phyloP scores from a whole-genome alignment of 2,888 invertebrate genomes.

The Nephrotoma appendiculata region DNA sequence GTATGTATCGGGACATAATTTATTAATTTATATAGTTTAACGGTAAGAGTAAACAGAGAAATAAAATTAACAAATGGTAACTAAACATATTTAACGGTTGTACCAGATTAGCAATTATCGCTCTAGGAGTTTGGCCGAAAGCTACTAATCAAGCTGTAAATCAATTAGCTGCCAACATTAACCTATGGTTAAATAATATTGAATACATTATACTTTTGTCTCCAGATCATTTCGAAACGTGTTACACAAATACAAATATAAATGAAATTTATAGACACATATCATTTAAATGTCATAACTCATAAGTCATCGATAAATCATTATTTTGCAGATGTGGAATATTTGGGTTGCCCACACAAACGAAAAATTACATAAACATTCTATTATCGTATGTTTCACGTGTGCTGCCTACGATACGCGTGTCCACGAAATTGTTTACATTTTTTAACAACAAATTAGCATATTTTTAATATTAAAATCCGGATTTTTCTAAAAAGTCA shows the following conservation, averaged over 20 bases:
- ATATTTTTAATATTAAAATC: too few relatives aligned
- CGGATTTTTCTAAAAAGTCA: too few relatives aligned
- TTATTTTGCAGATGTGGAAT: neutral
- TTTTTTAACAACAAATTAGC: neutral
- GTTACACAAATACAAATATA: neutral
- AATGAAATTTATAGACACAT: neutral
- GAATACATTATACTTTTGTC: too few relatives aligned
- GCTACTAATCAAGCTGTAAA: too few relatives aligned
- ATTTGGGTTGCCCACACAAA: neutral
- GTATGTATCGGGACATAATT: neutral
- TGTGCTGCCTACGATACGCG: neutral
- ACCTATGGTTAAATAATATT: too few relatives aligned
- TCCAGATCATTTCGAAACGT: neutral
- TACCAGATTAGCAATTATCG: too few relatives aligned
- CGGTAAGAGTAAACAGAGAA: neutral
- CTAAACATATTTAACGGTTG: too few relatives aligned
- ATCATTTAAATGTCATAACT: neutral
- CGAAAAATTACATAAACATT: neutral
- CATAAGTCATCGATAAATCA: neutral
- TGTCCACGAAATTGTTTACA: neutral
- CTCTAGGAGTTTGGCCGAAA: too few relatives aligned
- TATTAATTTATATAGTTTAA: neutral
- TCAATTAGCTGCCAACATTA: too few relatives aligned
- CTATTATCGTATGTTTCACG: neutral
- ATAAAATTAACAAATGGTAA: too few relatives aligned